phyloP scores from a whole-genome alignment of 1,140 invertebrate species.

The Drosophila pseudoananassae region DNA sequence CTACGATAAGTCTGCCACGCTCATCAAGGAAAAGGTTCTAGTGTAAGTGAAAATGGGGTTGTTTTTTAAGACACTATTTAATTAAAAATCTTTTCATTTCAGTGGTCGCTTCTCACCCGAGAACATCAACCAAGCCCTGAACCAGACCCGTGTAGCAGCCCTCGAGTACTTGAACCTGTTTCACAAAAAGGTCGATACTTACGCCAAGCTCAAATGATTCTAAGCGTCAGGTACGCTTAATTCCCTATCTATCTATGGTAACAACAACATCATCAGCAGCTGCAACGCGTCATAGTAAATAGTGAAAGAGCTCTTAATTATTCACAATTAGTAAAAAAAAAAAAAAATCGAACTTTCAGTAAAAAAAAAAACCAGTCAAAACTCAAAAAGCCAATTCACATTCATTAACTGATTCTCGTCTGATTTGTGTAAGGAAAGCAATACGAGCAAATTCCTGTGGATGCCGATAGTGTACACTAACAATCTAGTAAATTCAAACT shows the following conservation, averaged over 20 bases:
- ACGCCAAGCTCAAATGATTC: constrained; percentile 88
- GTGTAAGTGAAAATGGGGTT: constrained; percentile 87
- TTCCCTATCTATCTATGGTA: constrained; percentile 34
- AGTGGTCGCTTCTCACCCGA: constrained; percentile 91
- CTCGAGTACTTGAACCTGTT: constrained; percentile 88
- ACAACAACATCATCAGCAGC: constrained; percentile 34
- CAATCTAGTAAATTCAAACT: constrained; percentile 65
- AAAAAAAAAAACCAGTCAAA: constrained; percentile 11
- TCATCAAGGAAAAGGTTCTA: constrained; percentile 90
- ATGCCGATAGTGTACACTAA: constrained; percentile 40
- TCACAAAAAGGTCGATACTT: constrained; percentile 89
- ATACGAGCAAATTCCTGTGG: constrained; percentile 44
- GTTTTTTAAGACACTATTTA: not conserved
- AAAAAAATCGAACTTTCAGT: constrained; percentile 1
- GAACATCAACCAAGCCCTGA: constrained; percentile 88
- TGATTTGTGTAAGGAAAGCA: constrained; percentile 32
- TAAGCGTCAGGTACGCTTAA: constrained; percentile 76
- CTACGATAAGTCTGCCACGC: constrained; percentile 84
- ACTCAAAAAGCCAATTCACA: constrained; percentile 38
- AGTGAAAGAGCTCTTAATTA: constrained; percentile 40
- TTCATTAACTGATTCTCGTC: constrained; percentile 28
- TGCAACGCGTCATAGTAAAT: constrained; percentile 64
- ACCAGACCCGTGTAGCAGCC: constrained; percentile 84
- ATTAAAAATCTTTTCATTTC: constrained; percentile 75
- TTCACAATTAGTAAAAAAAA: constrained; percentile 55